These are phyloP conservation scores for Odontothrips loti DNA, from an alignment of 2,888 invertebrate genomes.

Conservation along the genomic window DNA sequence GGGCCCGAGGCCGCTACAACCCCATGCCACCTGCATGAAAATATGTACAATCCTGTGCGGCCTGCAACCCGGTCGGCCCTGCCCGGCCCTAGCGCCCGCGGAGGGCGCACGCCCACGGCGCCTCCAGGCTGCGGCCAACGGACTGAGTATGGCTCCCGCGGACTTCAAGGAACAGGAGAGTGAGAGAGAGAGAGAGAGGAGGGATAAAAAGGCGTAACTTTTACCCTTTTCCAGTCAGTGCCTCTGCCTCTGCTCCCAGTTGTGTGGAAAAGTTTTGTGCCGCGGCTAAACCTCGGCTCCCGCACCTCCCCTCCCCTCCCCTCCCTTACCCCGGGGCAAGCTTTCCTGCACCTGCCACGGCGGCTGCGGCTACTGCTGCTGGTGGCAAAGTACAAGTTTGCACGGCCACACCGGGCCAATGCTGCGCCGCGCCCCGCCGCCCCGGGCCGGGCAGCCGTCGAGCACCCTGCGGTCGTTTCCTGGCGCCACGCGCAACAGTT, in stretches of 20 bases:
- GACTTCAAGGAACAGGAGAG: neutral
- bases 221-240: constrained; percentile 26
- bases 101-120: neutral
- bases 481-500: constrained; percentile 19
- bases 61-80: neutral
- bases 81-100: neutral
- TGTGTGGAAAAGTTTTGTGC: constrained; percentile 10
- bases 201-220: constrained; percentile 14
- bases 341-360: constrained; percentile 8
- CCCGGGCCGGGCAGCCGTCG: neutral
- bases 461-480: neutral
- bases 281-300: neutral
- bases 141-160: constrained; percentile 4
- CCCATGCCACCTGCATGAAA: constrained; percentile 7
- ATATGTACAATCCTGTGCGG: neutral
- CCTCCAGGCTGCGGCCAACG: neutral
- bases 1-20: neutral
- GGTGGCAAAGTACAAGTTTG: neutral
- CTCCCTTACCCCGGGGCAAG: neutral
- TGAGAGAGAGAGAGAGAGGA: neutral
- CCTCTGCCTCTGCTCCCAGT: neutral
- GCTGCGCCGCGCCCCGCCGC: neutral
- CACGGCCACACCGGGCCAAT: neutral
- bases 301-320: no score
- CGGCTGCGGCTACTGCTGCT: neutral